Base-by-base conservation (phyloP, 2,888 invertebrate species). In the Agriopis leucophaearia region DNA sequence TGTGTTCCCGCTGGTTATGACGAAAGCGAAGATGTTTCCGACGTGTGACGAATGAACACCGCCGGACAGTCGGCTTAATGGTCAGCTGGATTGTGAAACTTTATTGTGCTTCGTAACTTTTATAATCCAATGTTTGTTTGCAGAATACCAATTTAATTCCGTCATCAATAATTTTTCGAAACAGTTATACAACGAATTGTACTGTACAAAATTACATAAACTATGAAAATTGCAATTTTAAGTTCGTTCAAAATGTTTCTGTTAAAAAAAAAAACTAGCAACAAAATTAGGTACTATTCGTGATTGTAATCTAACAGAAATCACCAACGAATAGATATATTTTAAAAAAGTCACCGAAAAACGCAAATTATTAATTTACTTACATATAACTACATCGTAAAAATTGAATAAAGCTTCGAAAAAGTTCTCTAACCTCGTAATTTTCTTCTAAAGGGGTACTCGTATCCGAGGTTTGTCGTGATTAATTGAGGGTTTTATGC, bases 1-100 rank as follows among this genome's bases (percentile, higher is more conserved):
- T 79, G 73, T 72, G 77, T 69, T 72, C 77, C 56, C 27, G 61
- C 69, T 66, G 81, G 78, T 82, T 81, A 83, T 81, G 81, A 81
- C 78, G 82, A 85, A 85, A 75, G 71, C 79, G 78, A 82, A 81
- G 81, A 84, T 84, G 78, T 73, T 72, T 72, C 75, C 67, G 78
- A 75, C 68, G 83, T 81, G 81, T 80, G 80, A 80, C 84, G 78
- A 82, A 85, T 71, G 59, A 40, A 50, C 51, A 36, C 12, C 62
- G 18, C 27, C 16, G 27, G 51, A 35, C 51, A 16, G 56, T 61
- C 55, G 50, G 52, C 15, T 58, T 18, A 52, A 27, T 16, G 45
- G 64, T 57, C 51, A 56, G 15, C 16, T 27, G 6, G 27, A 55
- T 70, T 70, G 66, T 59, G 70, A 66, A 70, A 70, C 42, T 70